Evolutionary conservation across 2,797 vertebrate species (phyloP).

Genomic region (Jordanella pulchra): DNA sequence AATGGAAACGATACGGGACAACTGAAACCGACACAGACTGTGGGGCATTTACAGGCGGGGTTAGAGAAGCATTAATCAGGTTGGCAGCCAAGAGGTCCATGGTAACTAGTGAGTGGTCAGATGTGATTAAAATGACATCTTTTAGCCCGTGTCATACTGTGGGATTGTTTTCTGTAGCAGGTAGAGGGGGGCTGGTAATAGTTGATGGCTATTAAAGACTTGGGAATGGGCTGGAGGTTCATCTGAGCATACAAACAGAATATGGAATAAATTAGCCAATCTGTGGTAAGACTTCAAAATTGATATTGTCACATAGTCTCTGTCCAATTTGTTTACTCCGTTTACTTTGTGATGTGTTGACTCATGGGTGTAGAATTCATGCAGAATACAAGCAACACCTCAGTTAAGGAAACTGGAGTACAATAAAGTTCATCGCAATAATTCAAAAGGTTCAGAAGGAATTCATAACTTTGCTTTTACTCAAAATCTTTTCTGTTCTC

Average conservation of each 20-base stretch:
- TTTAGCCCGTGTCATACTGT: not conserved
- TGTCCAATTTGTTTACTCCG: too few relatives aligned
- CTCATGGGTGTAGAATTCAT: not conserved
- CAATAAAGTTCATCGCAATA: not conserved
- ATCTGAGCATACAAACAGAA: too few relatives aligned
- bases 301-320: too few relatives aligned
- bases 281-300: too few relatives aligned
- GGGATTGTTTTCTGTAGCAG: not conserved
- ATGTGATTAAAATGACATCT: not conserved
- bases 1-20: not conserved
- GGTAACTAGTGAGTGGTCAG: not conserved
- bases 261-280: too few relatives aligned
- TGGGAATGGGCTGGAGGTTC: not conserved
- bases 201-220: too few relatives aligned
- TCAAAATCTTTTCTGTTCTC: not conserved
- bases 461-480: not conserved
- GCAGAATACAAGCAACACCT: not conserved
- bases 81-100: not conserved
- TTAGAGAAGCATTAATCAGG: not conserved
- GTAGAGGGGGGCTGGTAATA: slow-evolving; percentile 1
- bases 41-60: not conserved
- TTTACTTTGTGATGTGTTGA: not conserved
- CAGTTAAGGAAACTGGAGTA: not conserved
- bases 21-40: not conserved
- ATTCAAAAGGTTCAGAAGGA: not conserved